Conservation (phyloP, 2,797 vertebrate species). For the Leptodactylus fallax region DNA sequence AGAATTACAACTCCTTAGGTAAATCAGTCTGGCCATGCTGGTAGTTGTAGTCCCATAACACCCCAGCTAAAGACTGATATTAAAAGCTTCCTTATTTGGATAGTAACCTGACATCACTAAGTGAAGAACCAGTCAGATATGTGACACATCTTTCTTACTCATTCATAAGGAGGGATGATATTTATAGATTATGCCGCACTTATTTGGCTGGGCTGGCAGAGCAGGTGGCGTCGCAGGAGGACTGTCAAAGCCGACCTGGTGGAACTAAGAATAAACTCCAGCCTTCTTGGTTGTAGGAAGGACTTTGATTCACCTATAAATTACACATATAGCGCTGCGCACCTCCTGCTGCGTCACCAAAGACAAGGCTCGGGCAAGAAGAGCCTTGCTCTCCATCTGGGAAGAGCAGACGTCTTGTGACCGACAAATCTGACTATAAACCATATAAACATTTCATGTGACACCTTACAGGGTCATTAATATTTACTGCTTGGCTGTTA, state of each 20-base stretch:
- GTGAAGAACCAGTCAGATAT: constrained; percentile 22
- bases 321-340: background rate
- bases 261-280: background rate
- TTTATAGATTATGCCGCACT: constrained; percentile 13
- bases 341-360: background rate
- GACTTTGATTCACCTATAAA: background rate
- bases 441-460: too few relatives aligned
- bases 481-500: too few relatives aligned
- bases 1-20: too few relatives aligned
- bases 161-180: constrained; percentile 25
- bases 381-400: background rate
- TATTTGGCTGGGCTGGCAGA: background rate
- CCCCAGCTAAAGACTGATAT: too few relatives aligned
- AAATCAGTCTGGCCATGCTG: too few relatives aligned
- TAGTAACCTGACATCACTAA: constrained; percentile 26
- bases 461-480: too few relatives aligned
- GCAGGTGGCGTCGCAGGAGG: background rate
- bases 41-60: too few relatives aligned
- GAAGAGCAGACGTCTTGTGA: background rate
- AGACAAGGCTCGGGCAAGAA: too few relatives aligned
- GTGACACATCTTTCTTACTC: constrained; percentile 28
- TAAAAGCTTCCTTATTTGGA: constrained; percentile 21
- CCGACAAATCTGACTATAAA: background rate
- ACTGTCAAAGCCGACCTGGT: background rate
- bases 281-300: background rate